Conservation (phyloP, 2,888 invertebrate species). For the Apotomis betuletana region DNA sequence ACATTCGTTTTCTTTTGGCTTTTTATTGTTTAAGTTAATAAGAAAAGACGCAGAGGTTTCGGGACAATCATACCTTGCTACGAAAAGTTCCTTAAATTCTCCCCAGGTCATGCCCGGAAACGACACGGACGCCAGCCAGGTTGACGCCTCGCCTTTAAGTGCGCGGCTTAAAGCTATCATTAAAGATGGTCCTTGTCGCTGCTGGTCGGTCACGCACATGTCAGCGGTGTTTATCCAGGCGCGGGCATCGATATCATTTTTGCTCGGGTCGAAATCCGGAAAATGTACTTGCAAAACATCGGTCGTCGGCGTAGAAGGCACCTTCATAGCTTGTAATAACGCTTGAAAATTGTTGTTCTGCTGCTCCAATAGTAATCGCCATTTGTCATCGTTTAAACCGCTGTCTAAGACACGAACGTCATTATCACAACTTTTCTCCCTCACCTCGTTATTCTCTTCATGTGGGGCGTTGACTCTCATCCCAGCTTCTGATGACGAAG, state of each 20-base stretch:
- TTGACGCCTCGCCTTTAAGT: constrained; percentile 27
- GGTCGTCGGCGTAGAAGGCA: neutral
- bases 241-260: neutral
- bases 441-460: too few relatives aligned
- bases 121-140: constrained; percentile 25
- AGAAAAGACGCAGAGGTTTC: neutral
- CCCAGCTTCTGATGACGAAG: too few relatives aligned
- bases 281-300: neutral
- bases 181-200: constrained; percentile 11
- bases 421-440: too few relatives aligned
- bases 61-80: constrained; percentile 10
- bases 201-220: neutral
- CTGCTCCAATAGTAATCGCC: neutral
- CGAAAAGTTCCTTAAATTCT: constrained; percentile 31
- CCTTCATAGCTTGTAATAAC: neutral
- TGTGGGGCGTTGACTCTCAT: too few relatives aligned
- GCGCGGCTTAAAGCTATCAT: constrained; percentile 34
- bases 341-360: neutral
- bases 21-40: neutral
- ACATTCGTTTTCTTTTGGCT: neutral
- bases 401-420: too few relatives aligned
- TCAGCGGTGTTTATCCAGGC: neutral
- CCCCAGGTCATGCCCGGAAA: constrained; percentile 31
- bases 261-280: neutral
- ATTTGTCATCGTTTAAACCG: neutral